phyloP scores from a whole-genome alignment of 2,888 invertebrate species.

The Zelleria hepariella region DNA sequence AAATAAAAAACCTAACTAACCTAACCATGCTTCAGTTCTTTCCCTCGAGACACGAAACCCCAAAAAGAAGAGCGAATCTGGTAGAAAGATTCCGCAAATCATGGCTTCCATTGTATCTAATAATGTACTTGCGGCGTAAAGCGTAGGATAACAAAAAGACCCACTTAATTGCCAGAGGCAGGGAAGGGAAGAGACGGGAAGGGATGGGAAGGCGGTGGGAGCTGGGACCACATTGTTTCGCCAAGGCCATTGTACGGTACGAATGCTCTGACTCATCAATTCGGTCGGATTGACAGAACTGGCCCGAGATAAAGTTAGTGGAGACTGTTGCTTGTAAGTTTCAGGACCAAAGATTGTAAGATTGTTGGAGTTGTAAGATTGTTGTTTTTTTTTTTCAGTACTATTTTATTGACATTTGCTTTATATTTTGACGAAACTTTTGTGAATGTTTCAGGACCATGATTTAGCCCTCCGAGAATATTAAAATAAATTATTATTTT shows the following conservation, averaged over 20 bases:
- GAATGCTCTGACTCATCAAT: constrained; percentile 58
- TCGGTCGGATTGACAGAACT: constrained; percentile 46
- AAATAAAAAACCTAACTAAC: no score
- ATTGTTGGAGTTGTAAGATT: no score
- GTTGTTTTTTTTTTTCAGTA: no score
- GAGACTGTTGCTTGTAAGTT: neutral
- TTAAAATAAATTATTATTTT: no score
- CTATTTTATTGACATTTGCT: no score
- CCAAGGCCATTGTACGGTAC: constrained; percentile 53
- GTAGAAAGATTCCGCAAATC: constrained; percentile 58
- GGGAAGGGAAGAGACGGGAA: constrained; percentile 35
- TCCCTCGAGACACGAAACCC: neutral
- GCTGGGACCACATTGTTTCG: constrained; percentile 53
- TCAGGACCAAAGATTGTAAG: no score
- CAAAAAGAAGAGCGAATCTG: neutral
- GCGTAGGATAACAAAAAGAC: constrained; percentile 57
- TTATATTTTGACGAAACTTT: no score
- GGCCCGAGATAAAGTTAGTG: constrained; percentile 34
- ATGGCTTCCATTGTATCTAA: constrained; percentile 61
- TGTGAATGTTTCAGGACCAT: no score
- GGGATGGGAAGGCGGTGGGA: constrained; percentile 48
- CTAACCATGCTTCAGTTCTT: no score
- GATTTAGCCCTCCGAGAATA: no score
- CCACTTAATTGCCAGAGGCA: constrained; percentile 53
- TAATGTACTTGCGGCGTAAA: constrained; percentile 58